phyloP scores from a whole-genome alignment of 2,888 invertebrate genomes.

The Leptinotarsa haldemani region DNA sequence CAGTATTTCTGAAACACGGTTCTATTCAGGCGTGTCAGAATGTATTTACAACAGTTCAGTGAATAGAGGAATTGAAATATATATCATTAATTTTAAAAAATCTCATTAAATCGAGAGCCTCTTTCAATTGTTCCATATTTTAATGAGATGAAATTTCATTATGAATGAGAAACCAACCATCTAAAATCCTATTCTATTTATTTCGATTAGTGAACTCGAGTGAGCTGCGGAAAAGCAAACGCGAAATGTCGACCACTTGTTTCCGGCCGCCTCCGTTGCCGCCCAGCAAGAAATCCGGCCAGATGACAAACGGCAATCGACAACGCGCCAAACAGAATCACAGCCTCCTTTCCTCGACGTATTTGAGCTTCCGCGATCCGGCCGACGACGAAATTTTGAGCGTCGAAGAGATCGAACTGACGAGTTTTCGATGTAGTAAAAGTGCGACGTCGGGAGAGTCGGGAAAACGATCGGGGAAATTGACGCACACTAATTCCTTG shows the following conservation, averaged over 20 bases:
- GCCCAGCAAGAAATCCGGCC: slow-evolving; percentile 67
- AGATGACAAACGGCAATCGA: slow-evolving; percentile 33
- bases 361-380: slow-evolving; percentile 71
- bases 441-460: slow-evolving; percentile 13
- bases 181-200: slow-evolving; percentile 21
- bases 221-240: slow-evolving; percentile 32
- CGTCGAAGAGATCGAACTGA: slow-evolving; percentile 57
- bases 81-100: neutral
- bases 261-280: slow-evolving; percentile 72
- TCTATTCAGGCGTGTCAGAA: too few relatives aligned
- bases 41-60: too few relatives aligned
- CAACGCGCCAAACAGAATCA: slow-evolving; percentile 48
- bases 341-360: slow-evolving; percentile 68
- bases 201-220: slow-evolving; percentile 28
- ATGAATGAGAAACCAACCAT: slow-evolving; percentile 1
- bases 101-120: neutral
- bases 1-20: too few relatives aligned
- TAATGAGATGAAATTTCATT: neutral
- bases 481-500: slow-evolving; percentile 67
- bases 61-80: neutral
- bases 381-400: slow-evolving; percentile 65
- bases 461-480: slow-evolving; percentile 54
- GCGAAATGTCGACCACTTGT: slow-evolving; percentile 69
- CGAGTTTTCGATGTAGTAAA: slow-evolving; percentile 42
- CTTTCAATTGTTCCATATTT: neutral